Evolutionary conservation across 1,140 invertebrate genomes (phyloP), one percentile per base, ranked within the genome.

Genomic region (Hycleus cichorii): DNA sequence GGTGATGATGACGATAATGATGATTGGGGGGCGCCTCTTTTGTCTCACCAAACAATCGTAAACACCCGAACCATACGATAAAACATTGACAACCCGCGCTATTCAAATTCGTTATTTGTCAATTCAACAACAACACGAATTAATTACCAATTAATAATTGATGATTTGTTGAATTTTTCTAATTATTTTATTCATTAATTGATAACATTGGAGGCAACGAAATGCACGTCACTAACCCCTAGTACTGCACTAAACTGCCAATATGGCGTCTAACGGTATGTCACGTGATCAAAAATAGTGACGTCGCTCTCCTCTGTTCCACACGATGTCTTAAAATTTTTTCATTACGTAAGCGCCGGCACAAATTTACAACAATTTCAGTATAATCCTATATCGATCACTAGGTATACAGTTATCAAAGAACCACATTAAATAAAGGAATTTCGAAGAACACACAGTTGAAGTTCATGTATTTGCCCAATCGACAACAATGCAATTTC

Each of bases 251-350:
- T 66, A 72, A 75, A 75, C 74, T 76, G 73, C 74, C 74, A 77
- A 77, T 75, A 77, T 77, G 76, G 76, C 76, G 76, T 72, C 74
- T 71, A 69, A 74, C 72, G 71, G 72, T 68, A 65, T 66, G 72
- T 77, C 76, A 77, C 75, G 75, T 77, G 76, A 77, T 64, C 70
- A 53, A 70, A 72, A 74, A 76, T 71, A 72, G 72, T 76, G 75
- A 76, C 75, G 74, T 75, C 70, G 62, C 60, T 62, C 49, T 58
- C 62, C 64, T 57, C 59, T 63, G 58, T 42, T 11, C 40, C 9
- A 56, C 62, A 59, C 65, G 64, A 69, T 67, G 69, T 69, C 66
- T 68, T 67, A 63, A 64, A 59, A 55, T 69, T 72, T 69, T 72
- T 67, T 70, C 64, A 53, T 69, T 67, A 70, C 67, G 68, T 69